Conservation (phyloP, 2,888 invertebrate species). For the Tyria jacobaeae region DNA sequence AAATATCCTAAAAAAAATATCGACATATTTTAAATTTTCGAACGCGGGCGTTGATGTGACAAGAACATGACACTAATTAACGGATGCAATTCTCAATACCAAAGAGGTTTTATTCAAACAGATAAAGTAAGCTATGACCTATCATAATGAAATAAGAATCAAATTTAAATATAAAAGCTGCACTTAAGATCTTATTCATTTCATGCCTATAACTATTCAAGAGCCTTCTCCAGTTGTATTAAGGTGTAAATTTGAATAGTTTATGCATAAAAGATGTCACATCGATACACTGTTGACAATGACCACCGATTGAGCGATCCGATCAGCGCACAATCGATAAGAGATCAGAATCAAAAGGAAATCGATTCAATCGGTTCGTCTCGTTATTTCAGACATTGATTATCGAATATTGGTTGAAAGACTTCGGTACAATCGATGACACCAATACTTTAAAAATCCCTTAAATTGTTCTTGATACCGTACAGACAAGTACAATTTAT, state of each 20-base stretch:
- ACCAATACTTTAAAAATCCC: not conserved
- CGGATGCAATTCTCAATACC: slow-evolving; percentile 50
- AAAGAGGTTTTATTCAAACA: slow-evolving; percentile 40
- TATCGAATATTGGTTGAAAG: slow-evolving; percentile 45
- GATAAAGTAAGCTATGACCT: slow-evolving; percentile 27
- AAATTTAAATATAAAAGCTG: slow-evolving; percentile 36
- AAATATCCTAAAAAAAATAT: slow-evolving; percentile 21
- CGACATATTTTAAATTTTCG: slow-evolving; percentile 47
- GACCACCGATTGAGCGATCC: slow-evolving; percentile 74
- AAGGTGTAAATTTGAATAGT: slow-evolving; percentile 51
- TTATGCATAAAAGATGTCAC: slow-evolving; percentile 59
- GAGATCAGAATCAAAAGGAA: slow-evolving; percentile 62
- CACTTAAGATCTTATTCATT: slow-evolving; percentile 20
- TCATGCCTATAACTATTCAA: slow-evolving; percentile 6
- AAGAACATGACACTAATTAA: slow-evolving; percentile 72
- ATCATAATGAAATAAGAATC: slow-evolving; percentile 38
- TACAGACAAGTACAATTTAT: not conserved
- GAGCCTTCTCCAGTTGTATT: slow-evolving; percentile 31
- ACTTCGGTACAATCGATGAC: slow-evolving; percentile 5
- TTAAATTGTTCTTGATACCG: not conserved
- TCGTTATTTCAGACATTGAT: slow-evolving; percentile 70
- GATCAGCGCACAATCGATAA: slow-evolving; percentile 67
- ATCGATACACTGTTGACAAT: slow-evolving; percentile 67
- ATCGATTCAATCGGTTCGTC: slow-evolving; percentile 64
- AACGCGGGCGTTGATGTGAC: slow-evolving; percentile 65